These are phyloP conservation scores for Anoplopoma fimbria DNA, from an alignment of 2,113 vertebrate species.

Conservation along the genomic window DNA sequence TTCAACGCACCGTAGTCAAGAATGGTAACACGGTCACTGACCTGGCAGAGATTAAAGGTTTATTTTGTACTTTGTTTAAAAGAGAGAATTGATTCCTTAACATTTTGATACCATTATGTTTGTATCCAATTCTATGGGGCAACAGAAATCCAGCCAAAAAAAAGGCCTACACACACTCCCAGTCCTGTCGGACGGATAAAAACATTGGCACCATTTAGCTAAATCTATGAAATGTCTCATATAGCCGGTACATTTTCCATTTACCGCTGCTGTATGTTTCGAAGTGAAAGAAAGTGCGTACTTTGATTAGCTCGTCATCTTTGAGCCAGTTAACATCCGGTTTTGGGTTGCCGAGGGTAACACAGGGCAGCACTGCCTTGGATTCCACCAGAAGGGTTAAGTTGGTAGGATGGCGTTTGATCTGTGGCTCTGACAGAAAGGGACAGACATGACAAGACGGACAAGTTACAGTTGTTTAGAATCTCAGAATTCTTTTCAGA, in stretches of 20 bases:
- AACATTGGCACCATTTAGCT: neutral
- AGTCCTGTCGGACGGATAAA: neutral
- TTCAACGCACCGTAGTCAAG: constrained; percentile 94
- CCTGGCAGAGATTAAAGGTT: constrained; percentile 72
- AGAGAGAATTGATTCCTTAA: neutral
- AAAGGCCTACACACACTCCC: neutral
- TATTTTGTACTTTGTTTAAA: neutral
- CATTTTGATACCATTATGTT: neutral
- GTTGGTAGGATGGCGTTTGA: constrained; percentile 93
- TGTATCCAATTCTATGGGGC: neutral
- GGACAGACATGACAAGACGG: constrained; percentile 67
- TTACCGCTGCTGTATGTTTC: neutral
- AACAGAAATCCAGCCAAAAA: neutral
- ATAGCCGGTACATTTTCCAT: neutral
- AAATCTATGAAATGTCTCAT: neutral
- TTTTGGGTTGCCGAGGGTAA: constrained; percentile 95
- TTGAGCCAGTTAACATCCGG: constrained; percentile 96
- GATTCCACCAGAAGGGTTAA: constrained; percentile 92
- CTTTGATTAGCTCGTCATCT: constrained; percentile 91
- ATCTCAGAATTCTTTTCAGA: neutral
- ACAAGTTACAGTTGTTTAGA: neutral
- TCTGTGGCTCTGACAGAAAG: constrained; percentile 90
- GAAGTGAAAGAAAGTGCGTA: constrained; percentile 44
- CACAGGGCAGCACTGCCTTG: constrained; percentile 95
- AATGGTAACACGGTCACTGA: constrained; percentile 89